phyloP scores from a whole-genome alignment of 2,888 invertebrate genomes.

The Opisthograptis luteolata region DNA sequence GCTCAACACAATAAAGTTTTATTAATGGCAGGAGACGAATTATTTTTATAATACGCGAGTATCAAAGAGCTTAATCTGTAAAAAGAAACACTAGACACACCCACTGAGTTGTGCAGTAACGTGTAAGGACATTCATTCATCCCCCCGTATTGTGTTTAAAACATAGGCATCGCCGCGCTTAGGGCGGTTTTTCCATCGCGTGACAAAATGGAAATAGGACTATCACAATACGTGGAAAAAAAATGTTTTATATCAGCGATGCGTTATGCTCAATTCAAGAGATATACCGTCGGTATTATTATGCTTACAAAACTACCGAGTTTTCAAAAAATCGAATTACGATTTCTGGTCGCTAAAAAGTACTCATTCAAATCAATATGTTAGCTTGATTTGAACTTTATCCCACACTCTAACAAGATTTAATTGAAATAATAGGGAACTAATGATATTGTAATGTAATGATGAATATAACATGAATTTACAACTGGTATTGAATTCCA shows the following conservation, averaged over 20 bases:
- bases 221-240: constrained; percentile 22
- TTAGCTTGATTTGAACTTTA: background rate
- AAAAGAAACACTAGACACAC: constrained; percentile 13
- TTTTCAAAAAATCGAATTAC: too few relatives aligned
- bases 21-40: constrained; percentile 12
- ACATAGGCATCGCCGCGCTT: constrained; percentile 29
- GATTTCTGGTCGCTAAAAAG: too few relatives aligned
- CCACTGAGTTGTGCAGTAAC: constrained; percentile 18
- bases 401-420: background rate
- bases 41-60: constrained; percentile 4
- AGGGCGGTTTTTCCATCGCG: constrained; percentile 47
- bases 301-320: too few relatives aligned
- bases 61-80: background rate
- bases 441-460: background rate
- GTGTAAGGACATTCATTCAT: constrained; percentile 34
- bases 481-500: background rate
- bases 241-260: constrained; percentile 26
- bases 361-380: too few relatives aligned
- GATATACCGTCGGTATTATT: background rate
- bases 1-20: constrained; percentile 9
- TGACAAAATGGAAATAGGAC: constrained; percentile 39
- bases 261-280: constrained; percentile 7
- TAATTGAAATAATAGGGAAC: background rate
- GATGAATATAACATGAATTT: background rate
- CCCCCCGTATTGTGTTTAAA: constrained; percentile 25